Percentiles rank a stretch among this genome's conserved stretches.
phyloP scores from a whole-genome alignment of 2,113 vertebrate genomes.

The Dipodomys ordii region DNA sequence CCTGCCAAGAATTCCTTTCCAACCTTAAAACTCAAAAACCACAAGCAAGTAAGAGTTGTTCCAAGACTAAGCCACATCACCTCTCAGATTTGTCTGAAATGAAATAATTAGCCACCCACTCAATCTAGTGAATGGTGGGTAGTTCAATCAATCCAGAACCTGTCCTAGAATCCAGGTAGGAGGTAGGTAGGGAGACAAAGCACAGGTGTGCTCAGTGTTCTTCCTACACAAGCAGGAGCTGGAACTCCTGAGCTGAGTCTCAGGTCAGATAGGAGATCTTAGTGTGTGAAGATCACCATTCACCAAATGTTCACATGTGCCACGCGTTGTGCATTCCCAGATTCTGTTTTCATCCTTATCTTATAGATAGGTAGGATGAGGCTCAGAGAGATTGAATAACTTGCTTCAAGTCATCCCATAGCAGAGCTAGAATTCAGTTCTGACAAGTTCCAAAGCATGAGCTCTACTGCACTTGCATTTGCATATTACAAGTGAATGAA shows the following conservation, averaged over 20 bases:
- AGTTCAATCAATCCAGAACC: background rate
- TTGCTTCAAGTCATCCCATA: background rate
- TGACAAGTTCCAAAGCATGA: background rate
- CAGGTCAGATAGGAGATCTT: background rate
- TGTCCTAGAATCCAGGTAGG: background rate
- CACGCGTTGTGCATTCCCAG: too few relatives aligned
- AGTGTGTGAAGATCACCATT: background rate
- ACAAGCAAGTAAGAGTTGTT: constrained; percentile 27
- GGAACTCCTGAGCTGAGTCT: background rate
- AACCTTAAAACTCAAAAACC: constrained; percentile 53
- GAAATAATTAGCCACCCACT: background rate
- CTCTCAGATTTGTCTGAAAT: background rate
- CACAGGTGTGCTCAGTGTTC: fast-evolving
- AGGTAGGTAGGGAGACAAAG: background rate
- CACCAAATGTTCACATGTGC: background rate
- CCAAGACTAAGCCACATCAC: background rate
- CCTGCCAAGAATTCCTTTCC: constrained; percentile 60
- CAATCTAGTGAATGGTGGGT: background rate
- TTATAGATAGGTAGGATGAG: background rate
- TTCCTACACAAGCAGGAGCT: background rate
- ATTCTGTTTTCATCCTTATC: background rate
- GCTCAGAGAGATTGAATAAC: background rate
- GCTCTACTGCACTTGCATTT: background rate
- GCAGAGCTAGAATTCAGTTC: background rate
- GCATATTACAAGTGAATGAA: background rate